Base-by-base conservation (phyloP, 2,113 vertebrate species). In the Pterocles orientalis region DNA sequence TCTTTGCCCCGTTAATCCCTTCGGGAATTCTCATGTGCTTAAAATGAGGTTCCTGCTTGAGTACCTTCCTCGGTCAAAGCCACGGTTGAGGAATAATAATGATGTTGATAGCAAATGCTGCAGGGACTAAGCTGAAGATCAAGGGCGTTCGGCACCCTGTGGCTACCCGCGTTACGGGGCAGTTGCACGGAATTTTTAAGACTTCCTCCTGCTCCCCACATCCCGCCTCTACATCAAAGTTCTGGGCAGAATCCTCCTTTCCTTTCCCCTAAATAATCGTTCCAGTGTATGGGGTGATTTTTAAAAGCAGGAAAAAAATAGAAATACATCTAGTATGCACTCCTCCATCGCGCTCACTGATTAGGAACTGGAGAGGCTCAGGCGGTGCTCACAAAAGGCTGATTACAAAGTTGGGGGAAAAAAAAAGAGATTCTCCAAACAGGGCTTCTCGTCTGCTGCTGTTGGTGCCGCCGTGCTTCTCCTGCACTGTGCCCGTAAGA, bases 31-130 rank as follows among this genome's bases (percentile, higher is more conserved):
- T 76, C 41, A 23, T 78, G 54, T 39, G 57, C 45, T 92, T 92
- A 79, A 91, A 89, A 96, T 34, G 47, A 95, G 81, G 75, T 85
- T 66, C 41, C n/a, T 91, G 81, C 61, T 81, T 73, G 76, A 90
- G 85, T 77, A 73, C 92, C 71, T 92, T 94, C 57, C 68, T 15
- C 72, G 65, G 77, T 48, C 83, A 65, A 39, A 88, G 53, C 45
- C 41, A 17, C 1, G 1, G 57, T 9, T 6, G 9, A 68, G 53
- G 62, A 84, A 79, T 84, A 88, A 95, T 82, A 88, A 95, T 57
- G 53, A 93, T 75, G 83, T 78, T 75, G 53, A 48, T 57, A 79
- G 45, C 60, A 87, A 91, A 50, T 88, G 66, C 79, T 70, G 82
- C 26, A 34, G 72, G 70, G 91, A 91, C 78, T 65, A 82, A 86